Conservation (phyloP, 2,888 invertebrate genomes). For the Neoscelio sp. region DNA sequence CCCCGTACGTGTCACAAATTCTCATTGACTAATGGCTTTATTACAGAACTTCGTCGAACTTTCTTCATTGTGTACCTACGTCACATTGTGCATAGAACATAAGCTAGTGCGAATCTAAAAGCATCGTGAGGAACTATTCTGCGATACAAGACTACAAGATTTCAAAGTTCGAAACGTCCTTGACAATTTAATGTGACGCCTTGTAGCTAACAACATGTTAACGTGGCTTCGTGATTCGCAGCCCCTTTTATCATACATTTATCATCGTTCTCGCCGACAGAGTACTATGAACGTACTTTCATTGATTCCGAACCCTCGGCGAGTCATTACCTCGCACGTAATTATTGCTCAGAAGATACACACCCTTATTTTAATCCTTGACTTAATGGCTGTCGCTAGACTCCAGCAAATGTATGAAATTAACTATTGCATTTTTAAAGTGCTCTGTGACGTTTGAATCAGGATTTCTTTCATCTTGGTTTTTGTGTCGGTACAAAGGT, state of each 20-base stretch:
- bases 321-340: constrained; percentile 55
- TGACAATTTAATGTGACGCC: constrained; percentile 47
- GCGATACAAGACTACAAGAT: constrained; percentile 18
- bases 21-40: constrained; percentile 56
- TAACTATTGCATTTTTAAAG: constrained; percentile 46
- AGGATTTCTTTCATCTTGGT: constrained; percentile 22
- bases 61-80: constrained; percentile 39
- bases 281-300: constrained; percentile 44
- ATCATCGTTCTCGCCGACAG: constrained; percentile 60
- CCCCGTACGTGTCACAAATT: constrained; percentile 26
- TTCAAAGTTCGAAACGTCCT: constrained; percentile 49
- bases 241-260: constrained; percentile 66
- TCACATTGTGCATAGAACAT: constrained; percentile 32
- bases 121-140: constrained; percentile 5
- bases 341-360: constrained; percentile 45
- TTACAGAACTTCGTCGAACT: constrained; percentile 55
- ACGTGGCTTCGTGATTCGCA: constrained; percentile 39
- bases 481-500: too few species aligned
- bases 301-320: constrained; percentile 50
- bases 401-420: constrained; percentile 52
- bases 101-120: constrained; percentile 12
- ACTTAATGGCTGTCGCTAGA: constrained; percentile 59
- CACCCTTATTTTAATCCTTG: constrained; percentile 39
- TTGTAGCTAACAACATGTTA: constrained; percentile 47
- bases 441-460: background rate